Evolutionary conservation across 2,888 invertebrate species (phyloP).

Genomic region (Campoletis raptor): DNA sequence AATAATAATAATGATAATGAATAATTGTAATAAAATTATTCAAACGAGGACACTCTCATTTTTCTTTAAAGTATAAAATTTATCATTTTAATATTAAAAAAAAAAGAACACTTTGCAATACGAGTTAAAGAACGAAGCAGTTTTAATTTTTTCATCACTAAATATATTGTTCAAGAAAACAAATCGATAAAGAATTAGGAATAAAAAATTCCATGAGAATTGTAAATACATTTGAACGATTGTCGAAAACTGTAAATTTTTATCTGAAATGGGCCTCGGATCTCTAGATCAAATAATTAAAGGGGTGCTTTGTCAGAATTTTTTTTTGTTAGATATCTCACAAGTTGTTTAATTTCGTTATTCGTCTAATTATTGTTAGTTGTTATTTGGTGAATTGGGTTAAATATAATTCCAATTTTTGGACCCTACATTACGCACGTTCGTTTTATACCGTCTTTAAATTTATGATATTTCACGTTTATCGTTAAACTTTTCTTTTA

Average conservation of each 20-base stretch:
- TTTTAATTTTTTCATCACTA: not conserved
- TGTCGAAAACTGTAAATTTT: conserved; percentile 18
- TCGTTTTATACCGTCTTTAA: conserved; percentile 12
- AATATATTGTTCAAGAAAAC: not conserved
- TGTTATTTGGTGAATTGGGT: conserved; percentile 2
- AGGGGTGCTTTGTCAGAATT: not conserved
- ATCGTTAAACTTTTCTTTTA: conserved; percentile 50
- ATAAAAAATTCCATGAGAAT: not conserved
- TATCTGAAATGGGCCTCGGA: conserved; percentile 11
- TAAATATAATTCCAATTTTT: conserved; percentile 9
- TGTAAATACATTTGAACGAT: conserved; percentile 47
- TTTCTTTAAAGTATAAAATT: conserved; percentile 20
- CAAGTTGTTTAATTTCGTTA: conserved; percentile 9
- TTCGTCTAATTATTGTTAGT: conserved; percentile 1
- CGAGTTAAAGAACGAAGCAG: not conserved
- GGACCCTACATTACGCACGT: not conserved
- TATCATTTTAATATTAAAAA: not conserved
- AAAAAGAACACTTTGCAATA: not conserved
- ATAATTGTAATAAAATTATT: conserved; percentile 34
- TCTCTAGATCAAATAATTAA: not conserved
- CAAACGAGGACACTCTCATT: conserved; percentile 13
- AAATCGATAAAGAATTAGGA: not conserved
- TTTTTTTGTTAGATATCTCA: not conserved
- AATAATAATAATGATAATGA: conserved; percentile 22
- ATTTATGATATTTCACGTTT: conserved; percentile 26